phyloP scores from a whole-genome alignment of 2,888 invertebrate genomes.

The Ophraella communa region DNA sequence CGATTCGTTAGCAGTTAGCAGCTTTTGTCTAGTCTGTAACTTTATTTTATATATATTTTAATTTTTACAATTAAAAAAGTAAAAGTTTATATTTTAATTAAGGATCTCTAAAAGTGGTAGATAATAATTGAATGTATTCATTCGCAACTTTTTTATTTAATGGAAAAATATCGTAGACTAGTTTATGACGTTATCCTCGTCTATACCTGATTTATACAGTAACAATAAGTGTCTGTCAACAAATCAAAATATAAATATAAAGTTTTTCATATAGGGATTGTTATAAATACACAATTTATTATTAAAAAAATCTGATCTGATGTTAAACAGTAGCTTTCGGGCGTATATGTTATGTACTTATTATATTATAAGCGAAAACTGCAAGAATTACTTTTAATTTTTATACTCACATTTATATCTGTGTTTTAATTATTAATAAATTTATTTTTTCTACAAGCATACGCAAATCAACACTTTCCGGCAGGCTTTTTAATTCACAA shows the following conservation, averaged over 20 bases:
- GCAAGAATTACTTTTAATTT: background rate
- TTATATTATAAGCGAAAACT: background rate
- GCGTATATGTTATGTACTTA: background rate
- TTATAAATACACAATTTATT: constrained; percentile 5
- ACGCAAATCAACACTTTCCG: no score
- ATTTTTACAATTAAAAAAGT: no score
- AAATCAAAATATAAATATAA: constrained; percentile 8
- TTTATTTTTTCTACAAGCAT: no score
- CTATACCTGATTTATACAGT: background rate
- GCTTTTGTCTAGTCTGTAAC: background rate
- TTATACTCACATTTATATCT: no score
- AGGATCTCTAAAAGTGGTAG: background rate
- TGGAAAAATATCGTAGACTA: no score
- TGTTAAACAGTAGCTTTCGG: background rate
- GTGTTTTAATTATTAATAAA: no score
- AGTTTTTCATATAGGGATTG: background rate
- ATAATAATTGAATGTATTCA: no score
- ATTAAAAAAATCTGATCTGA: constrained; percentile 9
- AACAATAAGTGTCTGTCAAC: background rate
- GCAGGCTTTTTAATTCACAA: no score
- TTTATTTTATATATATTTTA: background rate
- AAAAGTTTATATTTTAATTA: background rate
- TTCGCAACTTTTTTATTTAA: no score
- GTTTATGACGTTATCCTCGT: background rate
- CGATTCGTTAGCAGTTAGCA: background rate